A percentile compares a stretch with the other conserved stretches of the same genome.
Evolutionary conservation across 2,888 invertebrate genomes (phyloP).

Genomic region (Platycnemis pennipes): DNA sequence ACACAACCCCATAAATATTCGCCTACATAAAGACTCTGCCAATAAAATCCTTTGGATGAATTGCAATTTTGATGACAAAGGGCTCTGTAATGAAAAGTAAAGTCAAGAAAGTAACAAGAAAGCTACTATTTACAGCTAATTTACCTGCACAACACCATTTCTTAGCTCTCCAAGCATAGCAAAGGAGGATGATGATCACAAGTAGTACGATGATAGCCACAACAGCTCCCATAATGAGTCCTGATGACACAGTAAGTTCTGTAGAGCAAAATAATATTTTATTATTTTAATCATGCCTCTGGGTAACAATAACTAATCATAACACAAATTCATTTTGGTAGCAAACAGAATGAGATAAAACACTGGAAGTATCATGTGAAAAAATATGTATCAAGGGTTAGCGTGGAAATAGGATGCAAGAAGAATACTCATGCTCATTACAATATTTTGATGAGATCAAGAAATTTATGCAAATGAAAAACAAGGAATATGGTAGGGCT

Average conservation of each 20-base stretch:
- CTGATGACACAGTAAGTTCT: conserved; percentile 87
- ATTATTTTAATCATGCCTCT: neutral
- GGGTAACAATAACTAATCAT: neutral
- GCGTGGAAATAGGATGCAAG: neutral
- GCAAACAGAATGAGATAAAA: neutral
- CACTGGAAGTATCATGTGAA: conserved; percentile 28
- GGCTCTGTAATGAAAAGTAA: neutral
- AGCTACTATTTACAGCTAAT: conserved; percentile 78
- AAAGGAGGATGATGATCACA: conserved; percentile 83
- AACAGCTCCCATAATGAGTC: conserved; percentile 89
- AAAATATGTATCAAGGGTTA: conserved; percentile 69
- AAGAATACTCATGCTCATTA: neutral
- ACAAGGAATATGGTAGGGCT: neutral
- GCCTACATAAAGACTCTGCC: no score
- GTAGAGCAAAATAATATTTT: conserved; percentile 71
- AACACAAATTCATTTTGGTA: neutral
- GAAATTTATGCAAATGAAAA: neutral
- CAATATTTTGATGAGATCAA: neutral
- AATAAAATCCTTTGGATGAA: no score
- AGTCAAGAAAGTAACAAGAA: neutral
- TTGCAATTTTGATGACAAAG: no score
- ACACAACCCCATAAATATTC: no score
- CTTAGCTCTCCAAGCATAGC: conserved; percentile 90
- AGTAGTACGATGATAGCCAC: conserved; percentile 86
- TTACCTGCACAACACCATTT: conserved; percentile 94